A percentile compares a stretch with the other conserved stretches of the same genome.
Conservation (phyloP, 2,113 vertebrate genomes). For the Dascyllus trimaculatus region DNA sequence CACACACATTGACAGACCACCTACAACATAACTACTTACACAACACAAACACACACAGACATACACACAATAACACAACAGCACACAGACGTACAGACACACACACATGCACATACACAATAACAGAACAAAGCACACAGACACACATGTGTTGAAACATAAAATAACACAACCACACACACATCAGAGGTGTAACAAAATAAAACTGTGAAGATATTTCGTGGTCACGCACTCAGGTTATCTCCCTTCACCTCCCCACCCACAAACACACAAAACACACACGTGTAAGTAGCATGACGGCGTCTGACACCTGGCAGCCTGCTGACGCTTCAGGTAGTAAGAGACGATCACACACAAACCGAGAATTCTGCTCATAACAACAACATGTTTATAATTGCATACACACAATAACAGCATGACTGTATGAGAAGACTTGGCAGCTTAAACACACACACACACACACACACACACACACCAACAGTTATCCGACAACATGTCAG, state of each 20-base stretch:
- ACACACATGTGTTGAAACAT: no score
- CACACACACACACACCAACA: neutral
- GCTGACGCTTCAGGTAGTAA: neutral
- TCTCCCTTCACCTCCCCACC: neutral
- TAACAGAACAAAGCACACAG: no score
- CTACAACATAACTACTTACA: no score
- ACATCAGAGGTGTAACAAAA: neutral
- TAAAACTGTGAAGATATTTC: neutral
- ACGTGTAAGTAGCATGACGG: neutral
- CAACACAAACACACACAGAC: no score
- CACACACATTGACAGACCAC: no score
- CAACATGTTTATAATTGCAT: neutral
- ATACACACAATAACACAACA: no score
- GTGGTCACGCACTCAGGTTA: neutral
- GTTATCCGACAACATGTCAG: constrained; percentile 33
- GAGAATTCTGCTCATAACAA: neutral
- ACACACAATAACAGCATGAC: neutral
- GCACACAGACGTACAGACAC: no score
- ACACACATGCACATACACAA: no score
- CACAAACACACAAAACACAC: neutral
- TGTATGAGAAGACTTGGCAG: neutral
- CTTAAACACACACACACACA: neutral
- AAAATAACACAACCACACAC: neutral
- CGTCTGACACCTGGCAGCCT: neutral
- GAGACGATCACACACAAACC: neutral